These are phyloP conservation scores for Falcaria lacertinaria DNA, from an alignment of 2,888 invertebrate genomes.

Conservation along the genomic window DNA sequence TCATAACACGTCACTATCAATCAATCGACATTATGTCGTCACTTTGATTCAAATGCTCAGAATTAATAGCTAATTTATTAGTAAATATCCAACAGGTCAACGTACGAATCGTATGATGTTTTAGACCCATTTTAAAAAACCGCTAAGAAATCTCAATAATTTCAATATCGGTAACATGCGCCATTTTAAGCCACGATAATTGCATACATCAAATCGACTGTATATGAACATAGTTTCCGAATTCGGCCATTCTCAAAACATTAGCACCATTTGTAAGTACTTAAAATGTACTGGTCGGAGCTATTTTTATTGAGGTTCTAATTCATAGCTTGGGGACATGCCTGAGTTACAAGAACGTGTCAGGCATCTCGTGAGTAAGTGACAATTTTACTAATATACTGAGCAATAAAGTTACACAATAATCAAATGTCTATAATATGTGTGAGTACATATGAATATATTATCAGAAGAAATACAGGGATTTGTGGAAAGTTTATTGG, in stretches of 20 bases:
- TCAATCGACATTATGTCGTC: too few species aligned
- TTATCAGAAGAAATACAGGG: too few species aligned
- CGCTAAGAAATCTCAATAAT: conserved; percentile 13
- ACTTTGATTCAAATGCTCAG: too few species aligned
- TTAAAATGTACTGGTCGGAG: conserved; percentile 24
- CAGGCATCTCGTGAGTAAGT: background rate
- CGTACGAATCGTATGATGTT: too few species aligned
- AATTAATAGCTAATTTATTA: too few species aligned
- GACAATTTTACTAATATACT: background rate
- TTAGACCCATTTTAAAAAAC: too few species aligned
- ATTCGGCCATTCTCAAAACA: conserved; percentile 23
- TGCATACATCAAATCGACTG: conserved; percentile 16
- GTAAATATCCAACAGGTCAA: too few species aligned
- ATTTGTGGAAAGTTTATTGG: too few species aligned
- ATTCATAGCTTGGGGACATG: conserved; percentile 6
- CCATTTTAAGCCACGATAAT: conserved; percentile 14
- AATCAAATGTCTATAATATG: too few species aligned
- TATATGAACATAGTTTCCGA: conserved; percentile 23
- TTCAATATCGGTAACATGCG: conserved; percentile 14
- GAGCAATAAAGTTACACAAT: too few species aligned
- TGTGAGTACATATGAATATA: too few species aligned
- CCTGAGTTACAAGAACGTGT: background rate
- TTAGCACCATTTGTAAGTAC: conserved; percentile 24
- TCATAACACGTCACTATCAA: too few species aligned
- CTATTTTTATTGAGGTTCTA: conserved; percentile 33